These are phyloP conservation scores for Tetragonisca angustula DNA, from an alignment of 2,888 invertebrate genomes.

Conservation along the genomic window DNA sequence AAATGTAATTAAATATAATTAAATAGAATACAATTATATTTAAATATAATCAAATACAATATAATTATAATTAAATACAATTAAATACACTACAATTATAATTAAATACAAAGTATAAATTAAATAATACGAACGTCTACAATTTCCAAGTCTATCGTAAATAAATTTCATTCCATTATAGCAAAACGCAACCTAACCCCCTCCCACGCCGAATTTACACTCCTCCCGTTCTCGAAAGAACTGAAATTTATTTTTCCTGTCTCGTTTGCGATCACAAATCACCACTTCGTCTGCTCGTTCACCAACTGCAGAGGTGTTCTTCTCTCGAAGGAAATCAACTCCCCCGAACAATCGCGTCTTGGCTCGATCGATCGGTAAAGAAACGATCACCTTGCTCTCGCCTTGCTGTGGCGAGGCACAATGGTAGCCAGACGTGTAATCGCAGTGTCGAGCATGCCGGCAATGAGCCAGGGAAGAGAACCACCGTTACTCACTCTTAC, in stretches of 20 bases:
- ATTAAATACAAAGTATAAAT: no score
- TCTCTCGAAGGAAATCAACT: not conserved
- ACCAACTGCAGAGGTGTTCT: not conserved
- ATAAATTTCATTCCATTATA: not conserved
- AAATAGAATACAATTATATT: no score
- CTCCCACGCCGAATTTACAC: not conserved
- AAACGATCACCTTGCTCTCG: slow-evolving; percentile 32
- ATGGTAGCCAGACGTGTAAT: slow-evolving; percentile 44
- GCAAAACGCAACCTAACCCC: no score
- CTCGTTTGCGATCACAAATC: not conserved
- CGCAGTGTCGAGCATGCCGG: slow-evolving; percentile 18
- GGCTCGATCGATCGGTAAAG: not conserved
- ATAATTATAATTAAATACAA: no score
- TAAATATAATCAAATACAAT: no score
- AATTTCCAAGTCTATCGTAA: not conserved
- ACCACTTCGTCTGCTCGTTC: not conserved
- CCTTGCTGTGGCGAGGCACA: slow-evolving; percentile 32
- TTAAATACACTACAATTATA: no score
- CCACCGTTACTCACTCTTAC: slow-evolving; percentile 67
- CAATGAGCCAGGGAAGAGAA: slow-evolving; percentile 39
- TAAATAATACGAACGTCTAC: not conserved
- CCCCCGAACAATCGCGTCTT: not conserved
- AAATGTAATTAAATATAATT: no score
- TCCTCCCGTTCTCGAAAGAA: not conserved
- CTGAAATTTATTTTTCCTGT: not conserved